phyloP scores from a whole-genome alignment of 1,140 invertebrate genomes.

The Onthophagus taurus region DNA sequence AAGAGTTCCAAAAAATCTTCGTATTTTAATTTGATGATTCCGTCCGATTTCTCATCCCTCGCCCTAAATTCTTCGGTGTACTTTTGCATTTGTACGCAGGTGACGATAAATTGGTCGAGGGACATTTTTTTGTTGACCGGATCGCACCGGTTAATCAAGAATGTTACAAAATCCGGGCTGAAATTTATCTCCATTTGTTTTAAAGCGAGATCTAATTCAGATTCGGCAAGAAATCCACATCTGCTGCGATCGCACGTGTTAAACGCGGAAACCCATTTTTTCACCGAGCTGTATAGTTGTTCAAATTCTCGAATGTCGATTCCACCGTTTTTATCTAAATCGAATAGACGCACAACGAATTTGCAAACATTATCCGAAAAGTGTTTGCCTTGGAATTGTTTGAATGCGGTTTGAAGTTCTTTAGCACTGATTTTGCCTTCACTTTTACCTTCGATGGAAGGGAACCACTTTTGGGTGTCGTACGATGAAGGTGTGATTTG shows the following conservation, averaged over 20 bases:
- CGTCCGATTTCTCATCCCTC: slow-evolving; percentile 27
- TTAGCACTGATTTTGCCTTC: slow-evolving; percentile 25
- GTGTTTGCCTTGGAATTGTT: slow-evolving; percentile 28
- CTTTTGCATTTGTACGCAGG: slow-evolving; percentile 32
- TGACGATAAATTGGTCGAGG: slow-evolving; percentile 32
- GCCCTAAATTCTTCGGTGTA: slow-evolving; percentile 33
- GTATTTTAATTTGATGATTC: slow-evolving; percentile 30
- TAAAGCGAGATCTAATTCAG: slow-evolving; percentile 27
- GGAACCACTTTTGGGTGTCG: slow-evolving; percentile 16
- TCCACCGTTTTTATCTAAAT: slow-evolving; percentile 33
- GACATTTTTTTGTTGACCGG: slow-evolving; percentile 28
- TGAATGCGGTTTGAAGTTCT: slow-evolving; percentile 31
- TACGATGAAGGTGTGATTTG: slow-evolving; percentile 7
- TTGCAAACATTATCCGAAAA: slow-evolving; percentile 31
- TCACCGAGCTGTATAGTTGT: slow-evolving; percentile 28
- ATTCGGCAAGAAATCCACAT: slow-evolving; percentile 27
- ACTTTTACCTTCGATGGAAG: slow-evolving; percentile 23
- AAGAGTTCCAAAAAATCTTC: slow-evolving; percentile 33
- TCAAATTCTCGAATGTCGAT: slow-evolving; percentile 33
- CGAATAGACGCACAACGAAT: slow-evolving; percentile 32
- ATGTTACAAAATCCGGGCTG: slow-evolving; percentile 27
- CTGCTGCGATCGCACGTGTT: slow-evolving; percentile 26
- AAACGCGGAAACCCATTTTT: slow-evolving; percentile 32
- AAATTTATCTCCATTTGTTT: slow-evolving; percentile 32
- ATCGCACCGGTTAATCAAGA: slow-evolving; percentile 28